Conservation (phyloP, 2,888 invertebrate genomes). For the Zele albiditarsus region DNA sequence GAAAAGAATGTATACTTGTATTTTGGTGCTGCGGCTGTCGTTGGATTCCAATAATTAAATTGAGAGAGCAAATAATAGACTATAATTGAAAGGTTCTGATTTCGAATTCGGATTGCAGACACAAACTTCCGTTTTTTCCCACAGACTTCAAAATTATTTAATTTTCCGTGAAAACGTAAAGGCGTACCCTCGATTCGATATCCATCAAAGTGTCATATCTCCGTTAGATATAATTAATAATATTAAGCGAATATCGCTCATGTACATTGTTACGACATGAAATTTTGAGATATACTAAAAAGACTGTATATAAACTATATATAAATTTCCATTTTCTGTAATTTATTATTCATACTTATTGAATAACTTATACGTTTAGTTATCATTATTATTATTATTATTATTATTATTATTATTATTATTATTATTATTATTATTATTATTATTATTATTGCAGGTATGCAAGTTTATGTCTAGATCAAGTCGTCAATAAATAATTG, state of each 20-base stretch:
- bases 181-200: too few species aligned
- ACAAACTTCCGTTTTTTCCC: neutral
- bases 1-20: neutral
- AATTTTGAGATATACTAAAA: slow-evolving; percentile 12
- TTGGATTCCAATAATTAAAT: neutral
- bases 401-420: too few species aligned
- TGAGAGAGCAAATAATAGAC: neutral
- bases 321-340: slow-evolving; percentile 39
- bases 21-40: neutral
- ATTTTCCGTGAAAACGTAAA: too few species aligned
- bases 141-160: neutral
- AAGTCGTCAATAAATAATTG: slow-evolving; percentile 49
- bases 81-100: neutral
- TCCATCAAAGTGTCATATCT: too few species aligned
- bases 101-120: neutral
- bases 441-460: slow-evolving; percentile 49
- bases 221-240: too few species aligned
- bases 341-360: slow-evolving; percentile 46
- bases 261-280: neutral
- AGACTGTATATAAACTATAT: slow-evolving; percentile 27
- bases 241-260: neutral
- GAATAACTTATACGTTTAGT: slow-evolving; percentile 36
- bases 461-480: slow-evolving; percentile 47
- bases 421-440: too few species aligned
- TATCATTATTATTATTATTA: slow-evolving; percentile 46